Evolutionary conservation across 1,140 invertebrate genomes (phyloP).

Genomic region (Ephestia elutella): DNA sequence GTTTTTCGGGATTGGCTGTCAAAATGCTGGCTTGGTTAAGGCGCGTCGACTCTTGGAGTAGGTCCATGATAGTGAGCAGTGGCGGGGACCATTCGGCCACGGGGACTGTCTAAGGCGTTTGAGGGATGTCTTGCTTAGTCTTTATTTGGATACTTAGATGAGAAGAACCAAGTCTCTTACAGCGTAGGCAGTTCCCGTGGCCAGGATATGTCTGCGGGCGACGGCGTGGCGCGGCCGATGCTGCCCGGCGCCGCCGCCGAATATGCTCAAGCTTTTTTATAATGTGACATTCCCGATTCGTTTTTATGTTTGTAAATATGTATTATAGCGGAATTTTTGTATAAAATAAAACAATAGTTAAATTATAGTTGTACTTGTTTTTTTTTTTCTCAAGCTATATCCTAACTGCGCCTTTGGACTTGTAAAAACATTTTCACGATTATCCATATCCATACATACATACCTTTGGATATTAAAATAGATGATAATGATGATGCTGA

Average conservation of each 20-base stretch:
- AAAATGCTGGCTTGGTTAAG: background rate
- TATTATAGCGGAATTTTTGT: constrained; percentile 72
- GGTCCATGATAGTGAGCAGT: background rate
- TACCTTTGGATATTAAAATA: too few species aligned
- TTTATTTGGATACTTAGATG: background rate
- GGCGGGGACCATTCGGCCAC: background rate
- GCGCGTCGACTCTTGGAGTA: background rate
- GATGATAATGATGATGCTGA: too few species aligned
- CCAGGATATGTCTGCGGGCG: constrained; percentile 9
- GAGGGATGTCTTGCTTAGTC: background rate
- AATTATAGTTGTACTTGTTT: constrained; percentile 21
- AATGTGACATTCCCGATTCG: constrained; percentile 65
- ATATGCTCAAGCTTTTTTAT: constrained; percentile 69
- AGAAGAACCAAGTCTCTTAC: too few species aligned
- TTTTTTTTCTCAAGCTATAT: constrained; percentile 2
- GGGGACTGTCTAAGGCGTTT: background rate
- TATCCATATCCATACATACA: too few species aligned
- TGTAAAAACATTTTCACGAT: too few species aligned
- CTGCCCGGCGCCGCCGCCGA: constrained; percentile 26
- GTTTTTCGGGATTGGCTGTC: background rate
- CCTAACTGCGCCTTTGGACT: too few species aligned
- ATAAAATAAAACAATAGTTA: constrained; percentile 65
- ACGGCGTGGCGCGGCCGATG: constrained; percentile 18
- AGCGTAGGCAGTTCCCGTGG: background rate
- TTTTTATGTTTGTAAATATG: constrained; percentile 74